Evolutionary conservation across 2,797 vertebrate species (phyloP), one percentile per base, ranked within the genome.

Genomic region (Chaetophractus vellerosus): DNA sequence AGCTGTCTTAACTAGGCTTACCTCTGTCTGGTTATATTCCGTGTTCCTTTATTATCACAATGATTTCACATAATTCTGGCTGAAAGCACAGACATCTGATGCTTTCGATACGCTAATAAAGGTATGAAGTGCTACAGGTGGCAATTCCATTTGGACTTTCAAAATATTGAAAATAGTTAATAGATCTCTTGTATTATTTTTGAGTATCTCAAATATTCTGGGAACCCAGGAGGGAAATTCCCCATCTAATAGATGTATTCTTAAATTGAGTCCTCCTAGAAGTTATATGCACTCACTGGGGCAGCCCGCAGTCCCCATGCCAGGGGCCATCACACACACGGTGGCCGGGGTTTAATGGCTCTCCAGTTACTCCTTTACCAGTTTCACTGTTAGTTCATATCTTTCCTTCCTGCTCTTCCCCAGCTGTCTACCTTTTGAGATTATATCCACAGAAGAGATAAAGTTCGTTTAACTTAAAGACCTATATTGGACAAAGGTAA

Each of bases 321-420:
- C 8, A 1, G 0, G 16, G 1, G 18, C 15, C 41, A 36, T 16
- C n/a, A 24, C 11, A 48, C 6, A 24, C 16, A 10, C 4, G 2
- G 18, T 16, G 0, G 15, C 31, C 6, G 1, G 6, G 23, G 36
- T 5, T 9, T 0, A 18, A 5, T 8, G 28, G 50, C 10, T 19
- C 33, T 12, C 1, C 31, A 41, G n/a, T 28, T 12, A 45, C 36
- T 24, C n/a, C 36, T 16, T 28, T 14, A 15, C 50, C 33, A 0
- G 10, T 23, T n/a, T n/a, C 19, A 3, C 52, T 2, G 1, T 3
- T 23, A 11, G 10, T 6, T 5, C 57, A 0, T 7, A 1, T 1
- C 3, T 12, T 14, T 26, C 2, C 69, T 61, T 74, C 88, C 83
- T 55, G 64, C 26, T 6, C 16, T 72, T 18, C 33, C 12, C 6